Percentiles rank a stretch among this genome's conserved stretches.
Conservation (phyloP, 1,140 invertebrate species). For the Zaprionus nigranus region DNA sequence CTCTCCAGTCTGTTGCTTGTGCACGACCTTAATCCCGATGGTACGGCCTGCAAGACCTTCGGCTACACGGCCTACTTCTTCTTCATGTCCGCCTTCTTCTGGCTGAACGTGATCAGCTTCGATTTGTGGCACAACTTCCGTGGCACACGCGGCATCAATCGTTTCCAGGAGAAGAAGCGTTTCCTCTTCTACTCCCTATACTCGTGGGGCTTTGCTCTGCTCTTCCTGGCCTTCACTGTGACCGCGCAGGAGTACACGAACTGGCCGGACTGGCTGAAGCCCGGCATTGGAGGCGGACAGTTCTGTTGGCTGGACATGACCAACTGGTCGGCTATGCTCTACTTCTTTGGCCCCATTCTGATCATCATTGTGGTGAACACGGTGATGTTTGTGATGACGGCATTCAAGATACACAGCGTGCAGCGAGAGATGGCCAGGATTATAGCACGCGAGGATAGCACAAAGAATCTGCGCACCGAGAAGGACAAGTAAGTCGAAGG, state of each 20-base stretch:
- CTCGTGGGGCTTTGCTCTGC: conserved; percentile 88
- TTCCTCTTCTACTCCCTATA: conserved; percentile 89
- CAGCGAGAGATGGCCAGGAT: conserved; percentile 87
- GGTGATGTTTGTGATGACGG: conserved; percentile 89
- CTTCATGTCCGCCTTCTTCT: conserved; percentile 91
- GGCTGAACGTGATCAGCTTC: conserved; percentile 91
- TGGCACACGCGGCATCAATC: conserved; percentile 85
- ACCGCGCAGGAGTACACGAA: conserved; percentile 85
- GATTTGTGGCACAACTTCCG: conserved; percentile 91
- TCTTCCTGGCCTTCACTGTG: conserved; percentile 84
- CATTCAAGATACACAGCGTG: conserved; percentile 88
- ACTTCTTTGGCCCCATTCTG: conserved; percentile 91
- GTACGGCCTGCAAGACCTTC: conserved; percentile 51
- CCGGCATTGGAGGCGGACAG: conserved; percentile 85
- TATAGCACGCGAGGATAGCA: conserved; percentile 87
- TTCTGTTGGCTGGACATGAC: conserved; percentile 86
- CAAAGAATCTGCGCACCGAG: conserved; percentile 85
- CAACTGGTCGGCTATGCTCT: conserved; percentile 86
- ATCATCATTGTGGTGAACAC: conserved; percentile 89
- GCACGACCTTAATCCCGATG: conserved; percentile 35
- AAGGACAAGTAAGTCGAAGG: conserved; percentile 86
- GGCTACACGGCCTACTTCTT: conserved; percentile 89
- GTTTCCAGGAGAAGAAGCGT: conserved; percentile 85
- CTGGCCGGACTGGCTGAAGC: conserved; percentile 84
- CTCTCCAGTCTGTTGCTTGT: conserved; percentile 86